phyloP scores from a whole-genome alignment of 2,113 vertebrate genomes.

The Dicrurus megarhynchus region DNA sequence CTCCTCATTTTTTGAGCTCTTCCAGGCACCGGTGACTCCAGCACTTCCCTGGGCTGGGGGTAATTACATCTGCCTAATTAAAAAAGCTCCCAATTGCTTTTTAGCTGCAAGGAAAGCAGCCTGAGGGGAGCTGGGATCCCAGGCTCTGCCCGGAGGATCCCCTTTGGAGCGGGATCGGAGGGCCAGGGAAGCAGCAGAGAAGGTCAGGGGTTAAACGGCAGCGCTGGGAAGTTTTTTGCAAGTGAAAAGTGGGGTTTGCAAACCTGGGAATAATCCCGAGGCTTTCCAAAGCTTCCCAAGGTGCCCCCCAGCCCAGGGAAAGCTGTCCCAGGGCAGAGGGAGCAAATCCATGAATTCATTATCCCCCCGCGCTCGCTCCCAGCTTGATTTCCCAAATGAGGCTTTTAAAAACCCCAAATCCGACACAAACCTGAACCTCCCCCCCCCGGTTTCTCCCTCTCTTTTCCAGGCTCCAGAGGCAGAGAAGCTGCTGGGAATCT shows the following conservation, averaged over 20 bases:
- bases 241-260: constrained; percentile 34
- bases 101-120: neutral
- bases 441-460: neutral
- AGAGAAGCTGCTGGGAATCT: neutral
- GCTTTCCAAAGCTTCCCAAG: neutral
- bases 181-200: neutral
- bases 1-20: neutral
- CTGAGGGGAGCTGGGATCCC: neutral
- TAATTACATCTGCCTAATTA: neutral
- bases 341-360: constrained; percentile 60
- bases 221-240: neutral
- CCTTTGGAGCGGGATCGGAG: neutral
- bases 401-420: neutral
- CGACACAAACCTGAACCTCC: neutral
- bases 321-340: neutral
- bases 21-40: neutral
- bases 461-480: neutral
- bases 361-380: neutral
- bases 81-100: neutral
- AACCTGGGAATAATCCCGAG: neutral
- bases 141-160: neutral
- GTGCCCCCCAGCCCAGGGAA: neutral
- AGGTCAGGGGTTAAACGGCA: constrained; percentile 35
- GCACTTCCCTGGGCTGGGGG: neutral
- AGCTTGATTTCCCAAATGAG: neutral